Percentiles rank a stretch among this genome's conserved stretches.
These are phyloP conservation scores for Zeugodacus cucurbitae DNA, from an alignment of 1,140 invertebrate genomes.

Conservation along the genomic window DNA sequence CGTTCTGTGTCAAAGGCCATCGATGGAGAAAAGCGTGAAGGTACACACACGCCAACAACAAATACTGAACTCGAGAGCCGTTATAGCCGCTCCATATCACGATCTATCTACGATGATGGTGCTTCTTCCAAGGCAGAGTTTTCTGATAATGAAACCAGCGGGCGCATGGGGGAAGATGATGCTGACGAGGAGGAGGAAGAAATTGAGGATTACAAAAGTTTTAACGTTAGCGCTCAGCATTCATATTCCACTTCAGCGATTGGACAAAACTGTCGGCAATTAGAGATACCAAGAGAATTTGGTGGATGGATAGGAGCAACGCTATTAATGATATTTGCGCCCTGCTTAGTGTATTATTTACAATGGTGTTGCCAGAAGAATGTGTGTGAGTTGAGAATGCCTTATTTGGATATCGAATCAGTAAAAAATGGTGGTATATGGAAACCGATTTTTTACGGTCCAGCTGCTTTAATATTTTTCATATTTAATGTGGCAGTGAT, in stretches of 20 bases:
- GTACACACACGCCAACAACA: slow-evolving; percentile 47
- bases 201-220: slow-evolving; percentile 52
- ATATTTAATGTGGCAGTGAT: slow-evolving; percentile 61
- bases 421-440: slow-evolving; percentile 52
- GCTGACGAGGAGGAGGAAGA: slow-evolving; percentile 52
- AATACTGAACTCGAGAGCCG: slow-evolving; percentile 56
- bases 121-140: slow-evolving; percentile 63
- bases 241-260: slow-evolving; percentile 34
- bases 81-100: slow-evolving; percentile 59
- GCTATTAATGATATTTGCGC: slow-evolving; percentile 53
- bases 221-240: slow-evolving; percentile 48
- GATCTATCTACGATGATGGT: slow-evolving; percentile 60
- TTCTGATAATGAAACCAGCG: slow-evolving; percentile 65
- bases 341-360: slow-evolving; percentile 55
- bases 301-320: slow-evolving; percentile 60
- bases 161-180: slow-evolving; percentile 46
- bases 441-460: slow-evolving; percentile 58
- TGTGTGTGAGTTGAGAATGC: slow-evolving; percentile 58
- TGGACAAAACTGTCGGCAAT: slow-evolving; percentile 47
- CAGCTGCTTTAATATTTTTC: slow-evolving; percentile 56
- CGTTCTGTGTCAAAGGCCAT: slow-evolving; percentile 59
- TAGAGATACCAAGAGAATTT: slow-evolving; percentile 56
- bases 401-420: slow-evolving; percentile 50
- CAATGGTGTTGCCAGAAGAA: slow-evolving; percentile 62
- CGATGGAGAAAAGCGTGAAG: slow-evolving; percentile 43